Evolutionary conservation across 2,797 vertebrate species (phyloP).

Genomic region (Adrianichthys oophorus): DNA sequence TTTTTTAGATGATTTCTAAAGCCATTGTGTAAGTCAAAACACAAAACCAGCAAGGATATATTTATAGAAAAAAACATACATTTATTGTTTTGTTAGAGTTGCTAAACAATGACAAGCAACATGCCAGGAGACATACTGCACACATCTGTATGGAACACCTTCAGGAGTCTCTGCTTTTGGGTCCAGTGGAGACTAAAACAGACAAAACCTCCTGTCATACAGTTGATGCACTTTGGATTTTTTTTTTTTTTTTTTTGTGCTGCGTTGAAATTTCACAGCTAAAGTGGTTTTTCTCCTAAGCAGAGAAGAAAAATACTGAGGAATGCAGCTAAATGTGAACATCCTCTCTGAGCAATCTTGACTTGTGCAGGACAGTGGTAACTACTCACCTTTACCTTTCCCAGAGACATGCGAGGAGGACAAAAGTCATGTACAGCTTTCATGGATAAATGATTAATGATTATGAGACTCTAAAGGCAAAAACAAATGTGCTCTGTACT

Average conservation of each 20-base stretch:
- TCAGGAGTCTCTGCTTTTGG: slow-evolving; percentile 52
- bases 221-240: slow-evolving; percentile 18
- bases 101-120: slow-evolving; percentile 67
- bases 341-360: slow-evolving; percentile 7
- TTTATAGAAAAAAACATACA: slow-evolving; percentile 74
- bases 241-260: slow-evolving; percentile 6
- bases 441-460: slow-evolving; percentile 44
- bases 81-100: slow-evolving; percentile 80
- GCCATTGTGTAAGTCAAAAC: slow-evolving; percentile 26
- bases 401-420: slow-evolving; percentile 27
- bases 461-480: slow-evolving; percentile 43
- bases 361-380: slow-evolving; percentile 45
- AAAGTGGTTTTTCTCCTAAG: slow-evolving; percentile 63
- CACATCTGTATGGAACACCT: slow-evolving; percentile 55
- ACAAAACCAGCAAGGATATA: slow-evolving; percentile 32
- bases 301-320: slow-evolving; percentile 58
- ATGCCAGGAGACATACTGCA: slow-evolving; percentile 68
- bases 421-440: slow-evolving; percentile 52
- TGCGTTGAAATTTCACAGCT: slow-evolving; percentile 37
- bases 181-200: slow-evolving; percentile 71
- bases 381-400: slow-evolving; percentile 36
- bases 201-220: slow-evolving; percentile 35
- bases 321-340: slow-evolving; percentile 26
- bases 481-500: slow-evolving; percentile 58
- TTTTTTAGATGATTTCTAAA: too few relatives aligned